Evolutionary conservation across 2,113 vertebrate genomes (phyloP).

Genomic region (Amphiprion ocellaris): DNA sequence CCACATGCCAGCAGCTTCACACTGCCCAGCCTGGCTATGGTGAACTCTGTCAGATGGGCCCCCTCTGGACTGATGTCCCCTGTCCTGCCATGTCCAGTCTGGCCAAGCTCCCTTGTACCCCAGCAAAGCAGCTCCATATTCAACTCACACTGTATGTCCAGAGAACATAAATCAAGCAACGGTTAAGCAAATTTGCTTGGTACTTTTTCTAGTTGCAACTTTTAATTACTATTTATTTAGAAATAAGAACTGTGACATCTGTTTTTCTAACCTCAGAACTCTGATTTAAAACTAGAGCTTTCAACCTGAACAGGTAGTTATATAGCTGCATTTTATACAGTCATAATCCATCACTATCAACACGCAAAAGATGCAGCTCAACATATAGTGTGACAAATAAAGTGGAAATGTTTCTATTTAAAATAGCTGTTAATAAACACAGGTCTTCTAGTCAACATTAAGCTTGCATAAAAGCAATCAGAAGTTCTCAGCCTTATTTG

Average conservation of each 20-base stretch:
- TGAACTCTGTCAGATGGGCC: slow-evolving; percentile 51
- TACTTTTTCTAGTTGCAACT: slow-evolving; percentile 5
- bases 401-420: neutral
- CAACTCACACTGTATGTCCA: slow-evolving; percentile 18
- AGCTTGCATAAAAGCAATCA: slow-evolving; percentile 38
- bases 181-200: neutral
- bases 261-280: neutral
- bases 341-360: neutral
- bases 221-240: neutral
- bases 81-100: slow-evolving; percentile 42
- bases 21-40: slow-evolving; percentile 27
- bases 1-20: slow-evolving; percentile 68
- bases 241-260: neutral
- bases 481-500: slow-evolving; percentile 50
- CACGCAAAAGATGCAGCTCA: neutral
- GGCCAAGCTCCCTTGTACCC: slow-evolving; percentile 63
- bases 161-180: slow-evolving; percentile 9
- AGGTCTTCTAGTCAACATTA: slow-evolving; percentile 5
- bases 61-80: slow-evolving; percentile 37
- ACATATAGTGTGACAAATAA: neutral
- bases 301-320: no score
- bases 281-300: neutral
- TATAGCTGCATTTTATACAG: neutral
- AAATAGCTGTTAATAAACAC: slow-evolving; percentile 5
- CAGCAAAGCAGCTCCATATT: slow-evolving; percentile 66